Evolutionary conservation across 1,140 invertebrate genomes (phyloP).

Genomic region (Zaprionus lachaisei): DNA sequence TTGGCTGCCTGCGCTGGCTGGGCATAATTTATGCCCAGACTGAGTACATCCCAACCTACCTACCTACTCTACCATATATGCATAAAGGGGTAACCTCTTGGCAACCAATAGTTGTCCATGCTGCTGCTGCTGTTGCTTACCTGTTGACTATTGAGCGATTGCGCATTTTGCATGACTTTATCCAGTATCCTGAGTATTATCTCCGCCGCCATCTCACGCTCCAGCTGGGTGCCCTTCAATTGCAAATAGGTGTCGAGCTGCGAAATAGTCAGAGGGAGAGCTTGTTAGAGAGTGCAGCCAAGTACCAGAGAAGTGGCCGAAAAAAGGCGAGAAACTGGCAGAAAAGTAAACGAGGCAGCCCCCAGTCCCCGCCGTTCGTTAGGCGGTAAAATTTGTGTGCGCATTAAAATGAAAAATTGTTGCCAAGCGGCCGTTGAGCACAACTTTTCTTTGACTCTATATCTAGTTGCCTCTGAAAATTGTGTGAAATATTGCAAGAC

Average conservation of each 20-base stretch:
- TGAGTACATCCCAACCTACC: constrained; percentile 5
- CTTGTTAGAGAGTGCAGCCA: constrained; percentile 14
- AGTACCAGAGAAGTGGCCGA: constrained; percentile 48
- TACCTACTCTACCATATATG: constrained; percentile 15
- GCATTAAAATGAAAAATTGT: constrained; percentile 84
- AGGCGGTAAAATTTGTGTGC: constrained; percentile 79
- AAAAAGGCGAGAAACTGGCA: constrained; percentile 11
- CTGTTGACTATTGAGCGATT: constrained; percentile 84
- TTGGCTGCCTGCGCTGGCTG: constrained; percentile 40
- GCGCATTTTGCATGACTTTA: constrained; percentile 84
- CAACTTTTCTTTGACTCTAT: constrained; percentile 65
- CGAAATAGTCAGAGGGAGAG: constrained; percentile 62
- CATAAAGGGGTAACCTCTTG: not conserved
- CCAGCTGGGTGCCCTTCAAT: constrained; percentile 83
- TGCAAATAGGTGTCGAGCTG: constrained; percentile 84
- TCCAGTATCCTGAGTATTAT: constrained; percentile 83
- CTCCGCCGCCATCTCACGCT: constrained; percentile 84
- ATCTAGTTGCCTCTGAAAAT: constrained; percentile 62
- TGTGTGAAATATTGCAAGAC: constrained; percentile 76
- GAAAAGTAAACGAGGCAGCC: constrained; percentile 10
- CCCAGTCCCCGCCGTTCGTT: constrained; percentile 58
- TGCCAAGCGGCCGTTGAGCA: constrained; percentile 53
- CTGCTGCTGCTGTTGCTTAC: constrained; percentile 54
- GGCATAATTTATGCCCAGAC: constrained; percentile 68
- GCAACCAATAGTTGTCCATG: not conserved